These are phyloP conservation scores for Magallana ariakensis DNA, from an alignment of 1,140 invertebrate species.

Conservation along the genomic window DNA sequence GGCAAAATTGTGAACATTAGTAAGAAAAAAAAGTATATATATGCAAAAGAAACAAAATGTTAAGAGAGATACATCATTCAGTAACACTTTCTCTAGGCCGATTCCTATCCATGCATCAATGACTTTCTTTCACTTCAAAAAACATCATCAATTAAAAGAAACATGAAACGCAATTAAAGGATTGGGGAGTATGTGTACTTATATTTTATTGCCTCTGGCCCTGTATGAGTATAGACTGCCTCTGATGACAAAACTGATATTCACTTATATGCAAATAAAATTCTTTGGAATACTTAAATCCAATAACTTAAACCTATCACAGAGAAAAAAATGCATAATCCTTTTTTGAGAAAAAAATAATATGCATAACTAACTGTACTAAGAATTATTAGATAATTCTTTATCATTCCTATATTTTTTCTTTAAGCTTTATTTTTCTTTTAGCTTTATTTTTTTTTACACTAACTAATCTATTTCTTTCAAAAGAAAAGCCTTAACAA, in stretches of 20 bases:
- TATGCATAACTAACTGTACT: too few species aligned
- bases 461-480: too few species aligned
- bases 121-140: neutral
- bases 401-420: too few species aligned
- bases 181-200: constrained; percentile 9
- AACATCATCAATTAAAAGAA: constrained; percentile 17
- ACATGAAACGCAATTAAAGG: constrained; percentile 31
- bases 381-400: too few species aligned
- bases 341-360: too few species aligned
- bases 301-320: neutral
- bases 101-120: constrained; percentile 28
- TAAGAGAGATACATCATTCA: constrained; percentile 27
- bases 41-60: constrained; percentile 38
- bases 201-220: neutral
- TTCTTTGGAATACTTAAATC: neutral
- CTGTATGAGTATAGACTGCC: neutral
- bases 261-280: neutral
- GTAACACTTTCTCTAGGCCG: neutral
- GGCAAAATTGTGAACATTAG: constrained; percentile 36
- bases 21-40: constrained; percentile 22
- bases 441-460: too few species aligned
- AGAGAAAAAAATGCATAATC: too few species aligned
- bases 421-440: too few species aligned
- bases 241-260: neutral
- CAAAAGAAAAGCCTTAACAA: neutral